Evolutionary conservation across 2,113 vertebrate genomes (phyloP), one percentile per base, ranked within the genome.

Genomic region (Bubo blakistoni): DNA sequence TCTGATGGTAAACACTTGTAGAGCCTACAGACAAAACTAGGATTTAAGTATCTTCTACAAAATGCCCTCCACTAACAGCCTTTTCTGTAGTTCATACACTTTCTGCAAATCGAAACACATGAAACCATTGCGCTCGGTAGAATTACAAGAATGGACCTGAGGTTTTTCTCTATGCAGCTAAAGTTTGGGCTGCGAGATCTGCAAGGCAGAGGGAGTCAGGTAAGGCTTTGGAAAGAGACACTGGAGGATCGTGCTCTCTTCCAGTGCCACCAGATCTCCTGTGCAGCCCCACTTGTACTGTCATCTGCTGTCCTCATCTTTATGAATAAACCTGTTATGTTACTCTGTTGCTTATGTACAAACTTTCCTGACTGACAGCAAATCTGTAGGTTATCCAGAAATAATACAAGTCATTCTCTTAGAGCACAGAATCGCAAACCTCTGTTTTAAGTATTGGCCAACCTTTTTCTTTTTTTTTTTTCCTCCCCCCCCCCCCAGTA

Each of bases 401-500:
- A 71, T 34, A 77, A 34, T 2, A 72, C 0, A 3, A 80, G 21
- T 52, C 7, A 26, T 61, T 81, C 26, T 5, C 44, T 69, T 49
- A 12, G 25, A 70, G 27, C 7, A 11, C 11, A 72, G 36, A 78
- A 65, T 15, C 1, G 0, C 18, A 90, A 16, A 40, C 15, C 8
- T 78, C 5, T 13, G 4, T 7, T 77, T 46, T 19, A 86, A 57
- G 27, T 32, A 66, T 2, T 55, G 29, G 26, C 4, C n/a, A 84
- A 52, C 1, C 3, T 62, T 38, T 26, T 32, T 8, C 4, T 10
- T 30, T 40, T 40, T 8, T 11, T 13, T 4, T 2, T 5, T 40
- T 20, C 10, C 0, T 9, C 20, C 4, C 11, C 9, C 11, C 46
- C 1, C 16, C 21, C 5, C 9, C 8, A 2, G 3, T 40, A 30